Evolutionary conservation across 2,888 invertebrate genomes (phyloP), one percentile per base, ranked within the genome.

Genomic region (Calephelis perditalis): DNA sequence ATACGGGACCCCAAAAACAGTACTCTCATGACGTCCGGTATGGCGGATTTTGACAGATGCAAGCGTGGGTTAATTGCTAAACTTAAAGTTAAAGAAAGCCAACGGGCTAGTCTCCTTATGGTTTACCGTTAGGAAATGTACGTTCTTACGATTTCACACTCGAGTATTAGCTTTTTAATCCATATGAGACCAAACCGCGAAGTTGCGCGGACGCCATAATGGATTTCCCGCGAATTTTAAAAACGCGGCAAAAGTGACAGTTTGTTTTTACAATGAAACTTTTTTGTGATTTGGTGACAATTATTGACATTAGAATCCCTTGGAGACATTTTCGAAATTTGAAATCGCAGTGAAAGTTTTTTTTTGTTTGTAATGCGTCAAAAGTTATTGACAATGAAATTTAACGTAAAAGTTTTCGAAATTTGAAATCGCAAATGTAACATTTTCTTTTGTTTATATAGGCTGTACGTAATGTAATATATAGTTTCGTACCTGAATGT

Each of bases 51-150:
- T 61, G 65, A 65, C 65, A 60, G 57, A 60, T 61, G 59, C 47
- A 45, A 45, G 49, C 49, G 49, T 52, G 49, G 49, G 49, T 52
- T 52, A 52, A 52, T 52, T 52, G 49, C 49, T 52, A 66, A 69
- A 58, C 64, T 70, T 67, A 71, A 71, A 70, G 70, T 66, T 65
- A 67, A 71, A 69, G 71, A 71, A 73, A 73, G 72, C 67, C 52
- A 65, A 63, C 64, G 62, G 64, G 60, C 49, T 43, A 70, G 70
- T 71, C 74, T 73, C 73, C 64, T 78, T 76, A 73, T 67, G 67
- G 61, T 67, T 58, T 71, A 78, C 88, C 83, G 88, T 88, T 88
- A 88, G 80, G 78, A 82, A 82, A 78, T 80, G 80, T 71, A 62
- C 61, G 64, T 68, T 64, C 69, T 68, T 70, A 67, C 77, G 84